Evolutionary conservation across 1,140 invertebrate genomes (phyloP).

Genomic region (Zophobas morio): DNA sequence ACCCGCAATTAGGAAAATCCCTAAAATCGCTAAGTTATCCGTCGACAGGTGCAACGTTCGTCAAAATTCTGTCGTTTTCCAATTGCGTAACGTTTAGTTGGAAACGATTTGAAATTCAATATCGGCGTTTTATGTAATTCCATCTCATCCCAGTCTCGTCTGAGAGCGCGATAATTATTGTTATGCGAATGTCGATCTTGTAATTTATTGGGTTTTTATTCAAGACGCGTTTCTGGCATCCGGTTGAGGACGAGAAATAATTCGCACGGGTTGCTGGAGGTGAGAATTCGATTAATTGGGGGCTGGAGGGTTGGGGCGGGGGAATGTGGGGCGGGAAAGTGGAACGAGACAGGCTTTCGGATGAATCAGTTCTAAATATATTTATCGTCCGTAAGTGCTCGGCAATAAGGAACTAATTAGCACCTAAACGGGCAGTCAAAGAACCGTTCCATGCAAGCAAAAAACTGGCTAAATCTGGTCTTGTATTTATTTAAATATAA

Average conservation of each 20-base stretch:
- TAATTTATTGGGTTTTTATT: conserved; percentile 17
- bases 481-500: too few relatives aligned
- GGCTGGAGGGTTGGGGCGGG: too few relatives aligned
- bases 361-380: too few relatives aligned
- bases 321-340: too few relatives aligned
- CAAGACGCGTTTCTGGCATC: conserved; percentile 1
- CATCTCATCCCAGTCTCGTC: conserved; percentile 28
- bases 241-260: conserved; percentile 12
- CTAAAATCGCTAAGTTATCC: not conserved
- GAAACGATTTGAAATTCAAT: conserved; percentile 32
- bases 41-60: not conserved
- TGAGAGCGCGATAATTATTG: not conserved
- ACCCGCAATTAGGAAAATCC: not conserved
- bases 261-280: not conserved
- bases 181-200: conserved; percentile 12
- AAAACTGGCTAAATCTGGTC: too few relatives aligned
- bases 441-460: too few relatives aligned
- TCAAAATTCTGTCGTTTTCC: conserved; percentile 1
- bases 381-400: too few relatives aligned
- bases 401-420: too few relatives aligned
- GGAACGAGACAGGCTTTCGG: too few relatives aligned
- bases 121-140: conserved; percentile 10
- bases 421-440: too few relatives aligned
- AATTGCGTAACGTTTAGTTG: conserved; percentile 25
- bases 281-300: conserved; percentile 4